Conservation (phyloP, 2,113 vertebrate genomes). For the Elgaria multicarinata region DNA sequence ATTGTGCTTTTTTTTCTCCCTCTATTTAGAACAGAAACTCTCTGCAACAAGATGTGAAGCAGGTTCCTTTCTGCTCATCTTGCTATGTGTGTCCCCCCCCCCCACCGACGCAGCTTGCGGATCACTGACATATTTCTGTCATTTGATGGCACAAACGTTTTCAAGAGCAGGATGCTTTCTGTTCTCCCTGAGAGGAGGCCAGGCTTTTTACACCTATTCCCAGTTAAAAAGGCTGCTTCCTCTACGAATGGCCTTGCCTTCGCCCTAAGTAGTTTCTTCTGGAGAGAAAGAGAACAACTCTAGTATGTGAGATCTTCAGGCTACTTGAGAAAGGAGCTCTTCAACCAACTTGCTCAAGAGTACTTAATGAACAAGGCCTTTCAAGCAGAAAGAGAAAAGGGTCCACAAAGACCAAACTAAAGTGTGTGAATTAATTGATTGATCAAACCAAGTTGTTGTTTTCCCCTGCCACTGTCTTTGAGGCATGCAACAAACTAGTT, state of each 20-base stretch:
- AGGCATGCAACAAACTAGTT: not conserved
- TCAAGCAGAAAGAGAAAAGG: not conserved
- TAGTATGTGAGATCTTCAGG: not conserved
- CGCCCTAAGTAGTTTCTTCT: not conserved
- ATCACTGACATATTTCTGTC: not conserved
- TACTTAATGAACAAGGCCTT: not conserved
- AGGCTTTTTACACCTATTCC: not conserved
- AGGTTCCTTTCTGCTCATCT: not conserved
- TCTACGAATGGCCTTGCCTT: not conserved
- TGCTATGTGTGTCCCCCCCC: too few species aligned
- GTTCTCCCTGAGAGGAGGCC: not conserved
- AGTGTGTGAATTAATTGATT: not conserved
- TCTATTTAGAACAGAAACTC: not conserved
- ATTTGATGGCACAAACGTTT: not conserved
- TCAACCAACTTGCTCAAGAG: not conserved
- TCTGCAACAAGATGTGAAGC: not conserved
- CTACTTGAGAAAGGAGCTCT: constrained; percentile 1
- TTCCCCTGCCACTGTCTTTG: too few species aligned
- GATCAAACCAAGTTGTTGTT: not conserved
- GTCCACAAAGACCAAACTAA: not conserved
- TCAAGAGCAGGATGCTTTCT: not conserved
- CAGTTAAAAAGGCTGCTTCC: not conserved
- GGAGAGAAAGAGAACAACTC: not conserved
- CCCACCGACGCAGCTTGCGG: not conserved
- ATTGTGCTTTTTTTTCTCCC: too few species aligned